Conservation (phyloP, 2,888 invertebrate species). For the Rhaphigaster nebulosa region DNA sequence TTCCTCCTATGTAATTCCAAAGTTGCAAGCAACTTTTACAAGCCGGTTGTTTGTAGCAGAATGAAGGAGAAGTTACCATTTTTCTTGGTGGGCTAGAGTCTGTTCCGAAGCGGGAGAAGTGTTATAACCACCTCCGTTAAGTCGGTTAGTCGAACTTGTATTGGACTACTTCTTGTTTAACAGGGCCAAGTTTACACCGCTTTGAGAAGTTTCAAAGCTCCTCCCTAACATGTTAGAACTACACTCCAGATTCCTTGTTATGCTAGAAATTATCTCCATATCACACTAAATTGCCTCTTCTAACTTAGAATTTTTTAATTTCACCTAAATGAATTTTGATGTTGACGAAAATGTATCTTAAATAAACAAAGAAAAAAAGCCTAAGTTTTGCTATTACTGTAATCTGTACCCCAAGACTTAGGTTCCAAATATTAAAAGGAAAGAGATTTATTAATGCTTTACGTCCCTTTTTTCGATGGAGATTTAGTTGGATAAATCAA, state of each 20-base stretch:
- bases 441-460: too few species aligned
- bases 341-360: background rate
- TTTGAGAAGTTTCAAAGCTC: constrained; percentile 1
- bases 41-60: too few species aligned
- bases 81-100: background rate
- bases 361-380: background rate
- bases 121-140: constrained; percentile 3
- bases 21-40: too few species aligned
- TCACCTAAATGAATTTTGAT: background rate
- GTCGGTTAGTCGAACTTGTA: constrained; percentile 24
- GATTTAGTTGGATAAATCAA: too few species aligned
- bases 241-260: constrained; percentile 25
- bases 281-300: background rate
- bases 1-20: too few species aligned
- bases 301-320: background rate
- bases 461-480: too few species aligned
- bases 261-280: background rate
- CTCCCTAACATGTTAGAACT: constrained; percentile 11
- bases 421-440: too few species aligned
- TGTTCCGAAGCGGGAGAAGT: background rate
- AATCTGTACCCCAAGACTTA: too few species aligned
- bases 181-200: constrained; percentile 20
- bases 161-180: constrained; percentile 2
- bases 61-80: background rate
- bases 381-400: too few species aligned